Conservation (phyloP, 2,888 invertebrate species). For the Trilocha varians region DNA sequence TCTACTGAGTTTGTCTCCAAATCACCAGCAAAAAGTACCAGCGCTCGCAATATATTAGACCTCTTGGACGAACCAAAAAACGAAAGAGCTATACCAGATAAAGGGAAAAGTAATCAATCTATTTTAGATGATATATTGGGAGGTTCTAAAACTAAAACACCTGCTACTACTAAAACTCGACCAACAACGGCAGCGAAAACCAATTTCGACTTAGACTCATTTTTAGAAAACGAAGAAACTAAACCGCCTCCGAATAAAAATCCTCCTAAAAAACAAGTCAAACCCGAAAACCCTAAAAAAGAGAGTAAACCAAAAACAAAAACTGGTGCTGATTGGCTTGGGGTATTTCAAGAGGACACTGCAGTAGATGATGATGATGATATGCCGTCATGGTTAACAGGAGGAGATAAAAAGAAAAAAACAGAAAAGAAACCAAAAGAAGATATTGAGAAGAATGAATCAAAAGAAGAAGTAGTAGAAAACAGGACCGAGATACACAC, state of each 20-base stretch:
- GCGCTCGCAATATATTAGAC: conserved; percentile 37
- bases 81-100: conserved; percentile 39
- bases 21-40: conserved; percentile 42
- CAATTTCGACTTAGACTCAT: conserved; percentile 49
- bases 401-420: conserved; percentile 44
- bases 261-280: conserved; percentile 21
- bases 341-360: conserved; percentile 49
- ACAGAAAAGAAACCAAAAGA: conserved; percentile 23
- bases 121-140: conserved; percentile 72
- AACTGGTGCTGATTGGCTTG: conserved; percentile 57
- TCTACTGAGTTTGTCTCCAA: conserved; percentile 22
- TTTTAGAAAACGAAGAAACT: conserved; percentile 41
- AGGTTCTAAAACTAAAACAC: conserved; percentile 42
- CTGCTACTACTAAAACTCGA: conserved; percentile 23
- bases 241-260: conserved; percentile 26
- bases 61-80: conserved; percentile 43
- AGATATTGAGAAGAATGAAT: conserved; percentile 15
- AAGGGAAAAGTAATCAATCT: conserved; percentile 58
- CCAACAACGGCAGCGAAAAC: conserved; percentile 36
- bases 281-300: conserved; percentile 30
- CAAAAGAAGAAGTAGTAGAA: conserved; percentile 9
- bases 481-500: conserved; percentile 10
- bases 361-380: conserved; percentile 31
- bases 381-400: conserved; percentile 59
- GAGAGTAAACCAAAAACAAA: conserved; percentile 35